phyloP scores from a whole-genome alignment of 2,113 vertebrate genomes.

The Amia ocellicauda region DNA sequence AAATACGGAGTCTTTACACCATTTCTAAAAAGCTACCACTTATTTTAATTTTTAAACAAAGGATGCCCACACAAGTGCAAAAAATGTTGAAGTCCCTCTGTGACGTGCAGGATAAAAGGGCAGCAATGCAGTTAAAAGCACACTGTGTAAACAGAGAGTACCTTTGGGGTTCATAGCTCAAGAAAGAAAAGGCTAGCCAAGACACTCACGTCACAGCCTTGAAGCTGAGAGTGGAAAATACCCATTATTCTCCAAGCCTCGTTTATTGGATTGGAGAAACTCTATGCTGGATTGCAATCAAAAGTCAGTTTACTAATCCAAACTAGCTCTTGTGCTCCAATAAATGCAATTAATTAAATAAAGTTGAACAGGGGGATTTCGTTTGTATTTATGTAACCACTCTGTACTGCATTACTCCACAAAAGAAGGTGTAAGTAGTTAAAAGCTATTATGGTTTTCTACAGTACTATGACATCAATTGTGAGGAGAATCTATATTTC shows the following conservation, averaged over 20 bases:
- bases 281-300: slow-evolving; percentile 14
- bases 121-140: slow-evolving; percentile 19
- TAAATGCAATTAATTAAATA: slow-evolving; percentile 37
- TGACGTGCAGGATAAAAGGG: slow-evolving; percentile 16
- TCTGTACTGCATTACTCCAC: no score
- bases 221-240: slow-evolving; percentile 41
- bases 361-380: neutral
- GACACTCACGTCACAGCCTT: slow-evolving; percentile 30
- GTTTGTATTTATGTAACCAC: no score
- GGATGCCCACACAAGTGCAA: no score
- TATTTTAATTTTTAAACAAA: no score
- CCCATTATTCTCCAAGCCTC: slow-evolving; percentile 35
- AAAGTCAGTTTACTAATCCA: slow-evolving; percentile 28
- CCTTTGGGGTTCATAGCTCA: slow-evolving; percentile 25
- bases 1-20: no score
- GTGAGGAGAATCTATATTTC: no score
- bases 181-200: slow-evolving; percentile 26
- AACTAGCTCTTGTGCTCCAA: slow-evolving; percentile 25
- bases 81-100: slow-evolving; percentile 8
- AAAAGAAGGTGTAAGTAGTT: no score
- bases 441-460: no score
- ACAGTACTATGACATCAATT: no score
- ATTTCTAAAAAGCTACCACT: no score
- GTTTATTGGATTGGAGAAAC: slow-evolving; percentile 39
- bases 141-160: slow-evolving; percentile 15